These are phyloP conservation scores for Baryphthengus martii DNA, from an alignment of 2,113 vertebrate species.

Conservation along the genomic window DNA sequence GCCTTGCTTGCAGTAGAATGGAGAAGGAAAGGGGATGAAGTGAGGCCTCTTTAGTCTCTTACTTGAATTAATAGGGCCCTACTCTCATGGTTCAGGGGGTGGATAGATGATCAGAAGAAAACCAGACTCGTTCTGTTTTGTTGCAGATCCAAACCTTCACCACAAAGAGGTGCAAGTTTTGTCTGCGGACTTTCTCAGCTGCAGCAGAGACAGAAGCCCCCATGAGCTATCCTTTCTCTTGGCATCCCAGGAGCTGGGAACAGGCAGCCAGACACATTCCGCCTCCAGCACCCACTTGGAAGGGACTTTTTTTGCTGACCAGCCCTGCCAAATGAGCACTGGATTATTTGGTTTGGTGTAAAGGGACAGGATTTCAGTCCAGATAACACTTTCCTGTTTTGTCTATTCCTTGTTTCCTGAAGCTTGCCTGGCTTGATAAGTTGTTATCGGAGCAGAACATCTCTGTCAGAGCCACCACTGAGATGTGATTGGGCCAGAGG, in stretches of 20 bases:
- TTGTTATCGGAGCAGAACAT: not conserved
- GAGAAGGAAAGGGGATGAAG: not conserved
- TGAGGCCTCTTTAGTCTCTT: not conserved
- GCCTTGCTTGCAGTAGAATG: not conserved
- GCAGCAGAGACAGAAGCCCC: not conserved
- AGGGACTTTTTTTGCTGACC: not conserved
- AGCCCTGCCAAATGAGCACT: not conserved
- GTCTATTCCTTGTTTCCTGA: not conserved
- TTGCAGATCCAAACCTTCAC: not conserved
- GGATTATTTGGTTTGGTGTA: not conserved
- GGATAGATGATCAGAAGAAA: not conserved
- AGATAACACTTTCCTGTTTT: not conserved
- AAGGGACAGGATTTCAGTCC: not conserved
- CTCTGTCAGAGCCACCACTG: not conserved
- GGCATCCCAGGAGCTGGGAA: not conserved
- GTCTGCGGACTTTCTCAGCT: not conserved
- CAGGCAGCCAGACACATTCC: not conserved
- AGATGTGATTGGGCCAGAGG: not conserved
- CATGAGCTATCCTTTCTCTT: not conserved
- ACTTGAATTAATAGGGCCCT: not conserved
- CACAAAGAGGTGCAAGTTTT: not conserved
- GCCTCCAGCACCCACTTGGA: not conserved
- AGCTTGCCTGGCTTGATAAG: not conserved
- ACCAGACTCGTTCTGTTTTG: not conserved
- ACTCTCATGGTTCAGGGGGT: fast-evolving